These are phyloP conservation scores for Cyprinodon brontotheroides DNA, from an alignment of 2,113 vertebrate species.

Conservation along the genomic window DNA sequence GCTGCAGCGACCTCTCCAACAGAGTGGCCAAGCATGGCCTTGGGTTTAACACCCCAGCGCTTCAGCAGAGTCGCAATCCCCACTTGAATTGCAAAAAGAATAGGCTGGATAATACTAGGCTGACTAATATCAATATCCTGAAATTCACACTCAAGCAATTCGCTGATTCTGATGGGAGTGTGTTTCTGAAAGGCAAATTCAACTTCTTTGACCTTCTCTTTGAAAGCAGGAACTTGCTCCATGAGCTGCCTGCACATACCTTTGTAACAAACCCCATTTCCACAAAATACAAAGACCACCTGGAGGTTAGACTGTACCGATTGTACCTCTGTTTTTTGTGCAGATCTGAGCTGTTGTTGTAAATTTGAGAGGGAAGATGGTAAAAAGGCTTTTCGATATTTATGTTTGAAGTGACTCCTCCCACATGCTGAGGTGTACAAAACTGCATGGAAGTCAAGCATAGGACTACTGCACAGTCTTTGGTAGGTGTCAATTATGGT, in stretches of 20 bases:
- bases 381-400: conserved; percentile 82
- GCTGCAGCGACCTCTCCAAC: conserved; percentile 87
- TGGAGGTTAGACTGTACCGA: conserved; percentile 53
- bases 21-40: conserved; percentile 80
- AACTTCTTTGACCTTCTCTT: conserved; percentile 80
- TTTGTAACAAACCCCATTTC: conserved; percentile 79
- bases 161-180: conserved; percentile 61
- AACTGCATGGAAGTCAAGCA: conserved; percentile 73
- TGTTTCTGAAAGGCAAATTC: conserved; percentile 76
- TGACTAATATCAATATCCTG: conserved; percentile 67
- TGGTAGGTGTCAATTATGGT: conserved; percentile 72
- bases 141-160: conserved; percentile 53
- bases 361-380: conserved; percentile 79
- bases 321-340: conserved; percentile 38
- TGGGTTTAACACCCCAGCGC: conserved; percentile 83
- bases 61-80: conserved; percentile 80
- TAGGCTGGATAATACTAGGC: conserved; percentile 79
- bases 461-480: conserved; percentile 63
- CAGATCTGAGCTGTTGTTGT: conserved; percentile 69
- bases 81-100: conserved; percentile 86
- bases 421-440: conserved; percentile 87
- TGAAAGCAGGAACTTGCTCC: conserved; percentile 78
- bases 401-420: conserved; percentile 83
- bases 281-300: conserved; percentile 87
- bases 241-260: conserved; percentile 82